phyloP scores from a whole-genome alignment of 1,140 invertebrate genomes.

The Cydia fagiglandana region DNA sequence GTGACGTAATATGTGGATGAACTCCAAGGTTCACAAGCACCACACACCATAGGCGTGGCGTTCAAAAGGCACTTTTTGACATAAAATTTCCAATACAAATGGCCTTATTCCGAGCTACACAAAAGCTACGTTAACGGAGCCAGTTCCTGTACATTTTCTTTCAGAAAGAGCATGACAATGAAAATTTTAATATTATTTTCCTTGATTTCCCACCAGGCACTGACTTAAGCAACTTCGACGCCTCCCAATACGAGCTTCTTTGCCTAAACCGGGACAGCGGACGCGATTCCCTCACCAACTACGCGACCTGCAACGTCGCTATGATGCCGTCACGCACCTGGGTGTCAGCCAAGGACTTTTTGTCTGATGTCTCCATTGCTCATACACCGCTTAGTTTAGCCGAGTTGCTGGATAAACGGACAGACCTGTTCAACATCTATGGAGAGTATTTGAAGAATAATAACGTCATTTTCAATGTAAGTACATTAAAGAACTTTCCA shows the following conservation, averaged over 20 bases:
- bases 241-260: conserved; percentile 60
- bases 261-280: conserved; percentile 66
- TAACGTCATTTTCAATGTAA: conserved; percentile 74
- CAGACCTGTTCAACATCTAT: conserved; percentile 71
- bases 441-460: conserved; percentile 75
- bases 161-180: no score
- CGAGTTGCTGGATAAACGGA: conserved; percentile 53
- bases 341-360: conserved; percentile 66
- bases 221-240: conserved; percentile 56
- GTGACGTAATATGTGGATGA: no score
- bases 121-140: no score
- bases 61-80: no score
- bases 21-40: no score
- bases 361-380: conserved; percentile 70
- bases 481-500: conserved; percentile 35
- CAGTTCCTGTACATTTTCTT: not conserved
- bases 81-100: no score
- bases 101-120: no score
- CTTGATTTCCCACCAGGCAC: conserved; percentile 50
- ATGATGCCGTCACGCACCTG: conserved; percentile 67
- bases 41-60: no score
- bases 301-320: conserved; percentile 61
- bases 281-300: conserved; percentile 49
- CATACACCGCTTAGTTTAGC: conserved; percentile 70
- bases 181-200: no score